Evolutionary conservation across 2,113 vertebrate species (phyloP), one percentile per base, ranked within the genome.

Genomic region (Thamnophis sirtalis): DNA sequence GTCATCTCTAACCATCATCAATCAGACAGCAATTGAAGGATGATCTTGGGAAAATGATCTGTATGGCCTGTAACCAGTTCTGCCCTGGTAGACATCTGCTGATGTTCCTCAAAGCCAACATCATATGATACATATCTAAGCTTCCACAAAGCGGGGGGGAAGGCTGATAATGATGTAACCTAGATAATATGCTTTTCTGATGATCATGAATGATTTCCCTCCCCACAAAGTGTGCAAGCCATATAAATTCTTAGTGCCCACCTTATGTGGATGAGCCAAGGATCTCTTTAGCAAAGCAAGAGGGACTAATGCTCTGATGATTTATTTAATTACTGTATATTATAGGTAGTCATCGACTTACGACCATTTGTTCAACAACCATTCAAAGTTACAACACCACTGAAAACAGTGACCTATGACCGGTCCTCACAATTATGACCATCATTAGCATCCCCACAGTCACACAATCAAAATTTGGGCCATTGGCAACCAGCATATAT

Each of bases 201-300:
- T 7, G 33, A 7, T 21, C 10, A 5, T 19, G 21, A 21, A 6
- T 53, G 9, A n/a, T 33, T 51, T 0, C 6, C 11, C 0, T 0
- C 4, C 0, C 28, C 60, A 26, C 0, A 13, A 13, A n/a, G 26
- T n/a, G 9, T n/a, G 60, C 4, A 68, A 73, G n/a, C n/a, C 63
- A 73, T 28, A 33, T 15, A 0, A 73, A 38, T 80, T 17, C n/a
- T 80, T 80, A 38, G 33, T 8, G n/a, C 10, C 60, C 26, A n/a
- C 28, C 60, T 28, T 68, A 28, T 68, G 28, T n/a, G 60, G 11
- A 68, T 68, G 60, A 68, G 28, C 33, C 68, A n/a, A 80, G n/a
- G 68, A 80, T 0, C 33, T 38, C 68, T 38, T 73, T 80, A 80
- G 68, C 15, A 38, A 38, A 38, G 5, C n/a, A 80, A 38, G 68